Evolutionary conservation across 2,113 vertebrate species (phyloP).

Genomic region (Protomyctophum bolini): DNA sequence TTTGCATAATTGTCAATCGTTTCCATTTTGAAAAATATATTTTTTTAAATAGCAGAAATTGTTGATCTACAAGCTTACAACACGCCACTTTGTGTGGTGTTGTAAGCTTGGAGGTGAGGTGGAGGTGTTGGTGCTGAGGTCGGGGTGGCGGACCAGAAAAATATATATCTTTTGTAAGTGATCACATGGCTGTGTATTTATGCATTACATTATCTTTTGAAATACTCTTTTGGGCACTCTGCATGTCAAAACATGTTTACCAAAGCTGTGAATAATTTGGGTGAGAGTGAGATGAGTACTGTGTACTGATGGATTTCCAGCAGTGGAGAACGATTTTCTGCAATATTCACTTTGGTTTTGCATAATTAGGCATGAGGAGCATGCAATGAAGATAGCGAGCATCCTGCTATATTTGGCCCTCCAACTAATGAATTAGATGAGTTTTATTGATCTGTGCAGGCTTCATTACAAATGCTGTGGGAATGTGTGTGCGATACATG

Average conservation of each 20-base stretch:
- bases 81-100: too few relatives aligned
- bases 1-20: too few relatives aligned
- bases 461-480: slow-evolving; percentile 58
- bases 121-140: background rate
- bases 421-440: slow-evolving; percentile 68
- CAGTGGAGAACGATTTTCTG: slow-evolving; percentile 55
- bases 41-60: too few relatives aligned
- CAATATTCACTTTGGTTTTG: slow-evolving; percentile 57
- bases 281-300: slow-evolving; percentile 36
- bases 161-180: too few relatives aligned
- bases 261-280: slow-evolving; percentile 51
- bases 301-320: slow-evolving; percentile 50
- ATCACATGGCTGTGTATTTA: too few relatives aligned
- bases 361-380: slow-evolving; percentile 60
- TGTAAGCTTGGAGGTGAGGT: too few relatives aligned
- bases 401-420: slow-evolving; percentile 57
- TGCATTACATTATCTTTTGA: slow-evolving; percentile 8
- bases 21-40: too few relatives aligned
- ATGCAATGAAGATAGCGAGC: slow-evolving; percentile 39
- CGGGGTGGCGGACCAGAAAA: too few relatives aligned
- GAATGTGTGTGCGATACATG: slow-evolving; percentile 5
- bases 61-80: too few relatives aligned
- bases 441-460: slow-evolving; percentile 65
- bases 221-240: slow-evolving; percentile 33
- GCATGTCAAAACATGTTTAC: slow-evolving; percentile 51